Percentiles rank a stretch among this genome's conserved stretches.
Evolutionary conservation across 92 coral and sea anemone genomes (phyloP).

Genomic region (Blastomussa wellsi): DNA sequence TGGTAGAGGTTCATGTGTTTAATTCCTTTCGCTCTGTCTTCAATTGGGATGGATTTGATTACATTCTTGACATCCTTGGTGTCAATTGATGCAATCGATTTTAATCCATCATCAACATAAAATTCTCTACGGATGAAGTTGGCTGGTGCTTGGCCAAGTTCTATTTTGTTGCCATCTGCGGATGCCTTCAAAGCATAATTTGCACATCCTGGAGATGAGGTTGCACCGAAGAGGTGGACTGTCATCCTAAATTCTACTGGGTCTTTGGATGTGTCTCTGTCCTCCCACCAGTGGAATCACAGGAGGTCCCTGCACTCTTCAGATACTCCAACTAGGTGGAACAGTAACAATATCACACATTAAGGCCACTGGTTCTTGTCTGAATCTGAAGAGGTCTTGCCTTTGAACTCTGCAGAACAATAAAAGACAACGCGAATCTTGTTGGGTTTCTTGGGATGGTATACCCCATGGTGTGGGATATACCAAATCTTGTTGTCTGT

Average conservation of each 20-base stretch:
- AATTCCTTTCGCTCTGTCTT: too few species aligned
- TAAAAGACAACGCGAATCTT: background rate
- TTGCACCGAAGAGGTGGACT: background rate
- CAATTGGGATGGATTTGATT: too few species aligned
- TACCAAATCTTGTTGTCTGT: background rate
- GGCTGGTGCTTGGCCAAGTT: background rate
- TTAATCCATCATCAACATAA: too few species aligned
- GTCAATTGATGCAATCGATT: too few species aligned
- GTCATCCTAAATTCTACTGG: background rate
- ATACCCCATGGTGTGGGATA: background rate
- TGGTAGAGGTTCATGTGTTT: too few species aligned
- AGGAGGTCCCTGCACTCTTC: constrained; percentile 30
- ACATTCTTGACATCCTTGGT: too few species aligned
- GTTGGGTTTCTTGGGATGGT: background rate
- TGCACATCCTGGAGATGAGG: background rate
- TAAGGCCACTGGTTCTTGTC: background rate
- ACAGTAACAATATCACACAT: background rate
- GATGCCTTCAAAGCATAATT: background rate
- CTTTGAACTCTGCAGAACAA: background rate
- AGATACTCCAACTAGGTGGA: background rate
- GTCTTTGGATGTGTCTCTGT: background rate
- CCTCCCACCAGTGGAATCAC: constrained; percentile 30
- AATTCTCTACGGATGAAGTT: background rate
- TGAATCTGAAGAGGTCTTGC: background rate
- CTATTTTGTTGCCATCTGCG: background rate